phyloP scores from a whole-genome alignment of 2,888 invertebrate genomes.

The Elegia similella region DNA sequence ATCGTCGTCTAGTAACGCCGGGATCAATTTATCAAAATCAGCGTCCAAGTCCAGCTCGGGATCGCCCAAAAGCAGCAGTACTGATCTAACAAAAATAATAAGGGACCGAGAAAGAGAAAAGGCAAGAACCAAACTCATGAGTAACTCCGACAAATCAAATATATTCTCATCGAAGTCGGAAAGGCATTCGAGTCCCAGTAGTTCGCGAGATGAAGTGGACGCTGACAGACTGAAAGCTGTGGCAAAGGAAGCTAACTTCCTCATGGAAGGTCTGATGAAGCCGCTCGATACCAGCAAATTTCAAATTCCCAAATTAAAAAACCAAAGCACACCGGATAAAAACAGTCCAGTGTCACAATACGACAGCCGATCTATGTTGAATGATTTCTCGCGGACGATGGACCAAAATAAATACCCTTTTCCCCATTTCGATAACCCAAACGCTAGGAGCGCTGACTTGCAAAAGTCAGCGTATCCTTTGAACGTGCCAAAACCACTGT shows the following conservation, averaged over 20 bases:
- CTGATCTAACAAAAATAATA: slow-evolving; percentile 80
- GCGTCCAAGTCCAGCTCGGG: slow-evolving; percentile 78
- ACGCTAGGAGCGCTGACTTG: slow-evolving; percentile 56
- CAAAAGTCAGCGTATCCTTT: slow-evolving; percentile 72
- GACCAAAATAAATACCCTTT: slow-evolving; percentile 73
- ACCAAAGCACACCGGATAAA: slow-evolving; percentile 73
- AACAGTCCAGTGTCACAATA: slow-evolving; percentile 65
- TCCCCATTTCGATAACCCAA: slow-evolving; percentile 65
- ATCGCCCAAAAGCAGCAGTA: slow-evolving; percentile 82
- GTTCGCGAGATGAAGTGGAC: slow-evolving; percentile 84
- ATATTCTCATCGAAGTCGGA: slow-evolving; percentile 84
- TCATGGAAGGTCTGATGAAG: slow-evolving; percentile 89
- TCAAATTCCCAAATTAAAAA: slow-evolving; percentile 91
- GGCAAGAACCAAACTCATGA: slow-evolving; percentile 81
- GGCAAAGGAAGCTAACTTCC: slow-evolving; percentile 83
- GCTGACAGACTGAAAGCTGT: slow-evolving; percentile 83
- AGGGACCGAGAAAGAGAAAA: slow-evolving; percentile 83
- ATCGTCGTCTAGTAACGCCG: slow-evolving; percentile 62
- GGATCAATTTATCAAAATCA: slow-evolving; percentile 73
- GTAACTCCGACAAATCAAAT: slow-evolving; percentile 79
- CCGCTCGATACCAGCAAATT: slow-evolving; percentile 90
- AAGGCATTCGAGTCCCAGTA: slow-evolving; percentile 85
- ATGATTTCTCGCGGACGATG: slow-evolving; percentile 66
- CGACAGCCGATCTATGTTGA: slow-evolving; percentile 67
- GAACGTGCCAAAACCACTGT: slow-evolving; percentile 70